Conservation (phyloP, 2,888 invertebrate species). For the Acanthosoma haemorrhoidale region DNA sequence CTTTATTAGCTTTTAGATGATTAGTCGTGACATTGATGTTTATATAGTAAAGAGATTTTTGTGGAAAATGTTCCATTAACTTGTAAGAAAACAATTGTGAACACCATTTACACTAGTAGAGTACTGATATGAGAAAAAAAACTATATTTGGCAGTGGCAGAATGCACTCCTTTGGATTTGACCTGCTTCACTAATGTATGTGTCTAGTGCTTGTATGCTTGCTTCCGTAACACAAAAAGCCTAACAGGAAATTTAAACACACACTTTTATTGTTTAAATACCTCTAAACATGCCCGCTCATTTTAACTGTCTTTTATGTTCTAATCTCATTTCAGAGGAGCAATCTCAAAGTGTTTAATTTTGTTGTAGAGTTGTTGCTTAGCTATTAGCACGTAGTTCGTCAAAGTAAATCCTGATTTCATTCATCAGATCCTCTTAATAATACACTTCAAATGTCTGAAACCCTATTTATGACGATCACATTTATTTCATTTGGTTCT, state of each 20-base stretch:
- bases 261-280: background rate
- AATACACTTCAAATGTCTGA: slow-evolving; percentile 19
- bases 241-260: background rate
- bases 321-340: background rate
- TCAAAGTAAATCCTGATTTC: no score
- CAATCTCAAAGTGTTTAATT: no score
- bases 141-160: background rate
- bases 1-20: slow-evolving; percentile 10
- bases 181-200: slow-evolving; percentile 19
- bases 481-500: background rate
- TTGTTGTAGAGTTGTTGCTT: background rate
- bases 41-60: background rate
- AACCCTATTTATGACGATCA: background rate
- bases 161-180: background rate
- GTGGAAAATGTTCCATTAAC: background rate
- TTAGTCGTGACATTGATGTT: slow-evolving; percentile 6
- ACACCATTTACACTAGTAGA: background rate
- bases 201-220: slow-evolving; percentile 24
- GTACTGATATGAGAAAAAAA: slow-evolving; percentile 1
- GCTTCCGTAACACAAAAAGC: background rate
- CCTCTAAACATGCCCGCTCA: no score
- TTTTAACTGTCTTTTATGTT: no score
- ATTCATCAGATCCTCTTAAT: background rate
- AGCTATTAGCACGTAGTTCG: background rate
- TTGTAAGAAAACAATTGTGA: background rate